Evolutionary conservation across 2,888 invertebrate species (phyloP).

Genomic region (Frankliniella fusca): DNA sequence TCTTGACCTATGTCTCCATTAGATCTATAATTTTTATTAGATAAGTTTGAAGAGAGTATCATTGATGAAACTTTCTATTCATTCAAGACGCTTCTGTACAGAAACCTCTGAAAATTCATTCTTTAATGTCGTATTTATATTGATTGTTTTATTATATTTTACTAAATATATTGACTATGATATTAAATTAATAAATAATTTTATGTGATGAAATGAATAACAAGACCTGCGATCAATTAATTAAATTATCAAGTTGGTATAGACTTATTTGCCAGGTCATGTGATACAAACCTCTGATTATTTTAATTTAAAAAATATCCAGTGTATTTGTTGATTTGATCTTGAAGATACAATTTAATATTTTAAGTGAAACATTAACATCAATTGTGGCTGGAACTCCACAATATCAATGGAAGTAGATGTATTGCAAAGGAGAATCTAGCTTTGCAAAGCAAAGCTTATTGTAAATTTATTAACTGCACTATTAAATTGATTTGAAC

Average conservation of each 20-base stretch:
- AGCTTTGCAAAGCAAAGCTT: too few relatives aligned
- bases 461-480: background rate
- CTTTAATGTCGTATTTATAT: background rate
- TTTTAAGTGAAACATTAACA: background rate
- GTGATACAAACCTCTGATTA: background rate
- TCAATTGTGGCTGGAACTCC: background rate
- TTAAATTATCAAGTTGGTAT: too few relatives aligned
- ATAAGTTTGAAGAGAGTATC: too few relatives aligned
- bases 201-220: background rate
- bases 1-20: too few relatives aligned
- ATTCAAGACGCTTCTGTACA: background rate
- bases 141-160: background rate
- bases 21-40: too few relatives aligned
- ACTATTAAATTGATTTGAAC: background rate
- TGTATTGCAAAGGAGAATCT: too few relatives aligned
- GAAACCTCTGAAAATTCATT: background rate
- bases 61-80: background rate
- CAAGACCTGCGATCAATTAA: background rate
- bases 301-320: too few relatives aligned
- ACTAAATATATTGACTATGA: background rate
- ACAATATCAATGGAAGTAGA: too few relatives aligned
- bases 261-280: background rate
- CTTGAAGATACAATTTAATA: background rate
- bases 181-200: background rate
- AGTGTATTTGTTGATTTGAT: background rate